A percentile compares a stretch with the other conserved stretches of the same genome.
phyloP scores from a whole-genome alignment of 2,113 vertebrate species.

The Alligator sinensis region DNA sequence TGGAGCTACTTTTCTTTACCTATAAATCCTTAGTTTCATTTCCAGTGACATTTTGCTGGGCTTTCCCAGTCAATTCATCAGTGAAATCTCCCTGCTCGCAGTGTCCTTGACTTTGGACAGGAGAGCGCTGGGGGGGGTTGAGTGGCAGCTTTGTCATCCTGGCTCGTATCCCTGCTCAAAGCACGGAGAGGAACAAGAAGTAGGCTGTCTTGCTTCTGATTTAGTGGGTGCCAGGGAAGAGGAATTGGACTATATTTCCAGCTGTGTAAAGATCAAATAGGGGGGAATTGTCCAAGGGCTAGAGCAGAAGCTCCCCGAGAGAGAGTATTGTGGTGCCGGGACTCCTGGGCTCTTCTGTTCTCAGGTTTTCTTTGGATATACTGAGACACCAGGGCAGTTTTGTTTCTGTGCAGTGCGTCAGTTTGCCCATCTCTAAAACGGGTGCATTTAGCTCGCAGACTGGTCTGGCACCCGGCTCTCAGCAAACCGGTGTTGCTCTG shows the following conservation, averaged over 20 bases:
- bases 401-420: background rate
- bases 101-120: background rate
- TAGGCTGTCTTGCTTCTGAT: rapidly evolving
- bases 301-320: too few relatives aligned
- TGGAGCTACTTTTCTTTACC: background rate
- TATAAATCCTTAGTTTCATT: background rate
- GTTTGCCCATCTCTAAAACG: background rate
- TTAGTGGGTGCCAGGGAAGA: background rate
- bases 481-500: background rate
- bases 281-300: too few relatives aligned
- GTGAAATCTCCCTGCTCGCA: background rate
- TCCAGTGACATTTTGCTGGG: slow-evolving; percentile 42
- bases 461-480: too few relatives aligned
- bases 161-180: rapidly evolving
- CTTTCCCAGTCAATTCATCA: background rate
- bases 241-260: rapidly evolving
- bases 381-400: background rate
- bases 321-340: too few relatives aligned
- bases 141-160: rapidly evolving
- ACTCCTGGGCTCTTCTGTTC: background rate
- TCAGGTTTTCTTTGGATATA: background rate
- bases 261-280: background rate
- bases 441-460: too few relatives aligned
- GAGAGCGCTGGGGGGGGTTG: rapidly evolving
- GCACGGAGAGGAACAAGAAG: rapidly evolving